These are phyloP conservation scores for Eupithecia tripunctaria DNA, from an alignment of 2,888 invertebrate genomes.

Conservation along the genomic window DNA sequence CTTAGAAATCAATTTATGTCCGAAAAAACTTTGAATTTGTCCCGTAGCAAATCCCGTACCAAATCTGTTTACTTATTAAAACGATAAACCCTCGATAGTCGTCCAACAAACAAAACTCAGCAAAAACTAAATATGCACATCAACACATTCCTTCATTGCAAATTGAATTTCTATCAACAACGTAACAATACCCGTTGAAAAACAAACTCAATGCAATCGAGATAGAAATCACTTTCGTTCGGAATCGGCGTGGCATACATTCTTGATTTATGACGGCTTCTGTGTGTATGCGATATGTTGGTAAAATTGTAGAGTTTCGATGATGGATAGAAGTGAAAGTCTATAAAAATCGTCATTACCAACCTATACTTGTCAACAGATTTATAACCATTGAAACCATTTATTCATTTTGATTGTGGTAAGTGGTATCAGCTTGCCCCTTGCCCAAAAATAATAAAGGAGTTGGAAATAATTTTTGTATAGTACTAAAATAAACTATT, in stretches of 20 bases:
- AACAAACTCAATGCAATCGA: slow-evolving; percentile 43
- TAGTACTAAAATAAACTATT: too few species aligned
- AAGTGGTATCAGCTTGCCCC: too few species aligned
- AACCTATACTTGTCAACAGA: too few species aligned
- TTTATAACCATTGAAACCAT: too few species aligned
- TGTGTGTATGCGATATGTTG: neutral
- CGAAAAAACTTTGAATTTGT: too few species aligned
- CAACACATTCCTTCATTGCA: slow-evolving; percentile 39
- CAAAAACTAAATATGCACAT: slow-evolving; percentile 40
- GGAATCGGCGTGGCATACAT: neutral
- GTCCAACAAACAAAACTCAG: neutral
- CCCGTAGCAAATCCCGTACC: too few species aligned
- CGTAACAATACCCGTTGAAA: slow-evolving; percentile 36
- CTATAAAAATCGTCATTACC: too few species aligned
- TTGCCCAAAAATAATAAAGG: too few species aligned
- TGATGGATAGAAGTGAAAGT: neutral
- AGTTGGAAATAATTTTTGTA: too few species aligned
- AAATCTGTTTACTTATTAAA: neutral
- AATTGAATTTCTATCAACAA: slow-evolving; percentile 54
- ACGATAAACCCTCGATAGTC: neutral
- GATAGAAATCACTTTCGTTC: slow-evolving; percentile 57
- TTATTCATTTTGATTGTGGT: too few species aligned
- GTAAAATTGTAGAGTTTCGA: neutral
- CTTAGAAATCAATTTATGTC: too few species aligned
- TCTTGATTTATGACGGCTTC: slow-evolving; percentile 2